Conservation (phyloP, 2,113 vertebrate species). For the Lynx canadensis region DNA sequence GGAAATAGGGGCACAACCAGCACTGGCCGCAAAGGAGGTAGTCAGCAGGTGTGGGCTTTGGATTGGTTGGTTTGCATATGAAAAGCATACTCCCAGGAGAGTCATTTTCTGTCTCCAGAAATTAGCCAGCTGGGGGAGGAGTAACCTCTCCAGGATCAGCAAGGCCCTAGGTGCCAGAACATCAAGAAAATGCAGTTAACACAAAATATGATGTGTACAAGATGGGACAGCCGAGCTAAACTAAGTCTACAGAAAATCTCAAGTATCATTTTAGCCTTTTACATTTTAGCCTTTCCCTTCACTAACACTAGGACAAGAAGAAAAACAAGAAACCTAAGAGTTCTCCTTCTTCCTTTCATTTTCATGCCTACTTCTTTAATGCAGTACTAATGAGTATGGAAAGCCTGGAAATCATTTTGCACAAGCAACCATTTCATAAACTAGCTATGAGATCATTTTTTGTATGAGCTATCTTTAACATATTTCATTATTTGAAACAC, state of each 20-base stretch:
- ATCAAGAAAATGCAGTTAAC: neutral
- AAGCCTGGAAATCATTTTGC: slow-evolving; percentile 5
- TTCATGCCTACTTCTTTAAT: neutral
- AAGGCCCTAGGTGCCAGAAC: neutral
- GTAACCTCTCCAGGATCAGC: neutral
- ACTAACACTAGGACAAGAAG: neutral
- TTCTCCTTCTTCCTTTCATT: neutral
- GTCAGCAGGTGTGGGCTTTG: neutral
- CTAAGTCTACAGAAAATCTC: neutral
- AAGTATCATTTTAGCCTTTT: neutral
- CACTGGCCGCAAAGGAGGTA: neutral
- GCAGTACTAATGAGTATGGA: neutral
- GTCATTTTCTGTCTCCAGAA: neutral
- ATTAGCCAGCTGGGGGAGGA: neutral
- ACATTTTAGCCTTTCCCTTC: neutral
- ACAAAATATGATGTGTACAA: neutral
- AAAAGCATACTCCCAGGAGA: neutral
- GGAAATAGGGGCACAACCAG: rapidly evolving
- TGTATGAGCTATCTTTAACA: neutral
- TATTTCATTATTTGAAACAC: slow-evolving; percentile 31
- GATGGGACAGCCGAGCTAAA: neutral
- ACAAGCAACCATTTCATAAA: slow-evolving; percentile 46
- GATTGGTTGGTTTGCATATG: neutral
- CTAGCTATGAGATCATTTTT: neutral
- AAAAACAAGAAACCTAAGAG: slow-evolving; percentile 35